A percentile compares a stretch with the other conserved stretches of the same genome.
Conservation (phyloP, 2,113 vertebrate species). For the Anolis sagrei region DNA sequence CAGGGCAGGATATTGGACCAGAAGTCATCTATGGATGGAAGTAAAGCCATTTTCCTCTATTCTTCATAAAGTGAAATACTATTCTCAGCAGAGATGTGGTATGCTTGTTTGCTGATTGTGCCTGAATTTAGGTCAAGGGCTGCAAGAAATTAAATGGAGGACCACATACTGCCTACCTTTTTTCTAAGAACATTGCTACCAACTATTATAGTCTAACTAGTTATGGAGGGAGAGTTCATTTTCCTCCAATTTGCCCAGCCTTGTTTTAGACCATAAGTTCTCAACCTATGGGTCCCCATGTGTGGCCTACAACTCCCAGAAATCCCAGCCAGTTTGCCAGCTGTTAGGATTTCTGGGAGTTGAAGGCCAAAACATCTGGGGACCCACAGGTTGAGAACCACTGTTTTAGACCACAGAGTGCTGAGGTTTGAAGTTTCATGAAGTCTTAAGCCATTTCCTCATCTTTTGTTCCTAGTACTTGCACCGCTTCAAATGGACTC, state of each 20-base stretch:
- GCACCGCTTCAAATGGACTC: slow-evolving; percentile 91
- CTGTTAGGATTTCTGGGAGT: too few species aligned
- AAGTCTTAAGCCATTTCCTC: background rate
- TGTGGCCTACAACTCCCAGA: too few species aligned
- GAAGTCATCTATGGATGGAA: background rate
- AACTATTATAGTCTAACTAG: background rate
- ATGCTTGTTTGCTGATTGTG: background rate
- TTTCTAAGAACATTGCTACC: background rate
- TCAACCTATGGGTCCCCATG: too few species aligned
- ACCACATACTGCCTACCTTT: background rate
- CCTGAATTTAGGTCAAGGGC: background rate
- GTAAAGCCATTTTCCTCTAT: background rate
- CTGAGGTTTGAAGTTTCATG: background rate
- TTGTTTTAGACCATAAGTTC: background rate
- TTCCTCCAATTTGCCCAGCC: background rate
- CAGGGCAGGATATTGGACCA: background rate
- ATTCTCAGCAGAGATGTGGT: background rate
- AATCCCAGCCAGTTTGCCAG: too few species aligned
- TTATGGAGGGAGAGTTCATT: background rate
- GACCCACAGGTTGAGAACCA: too few species aligned
- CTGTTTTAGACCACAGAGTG: background rate
- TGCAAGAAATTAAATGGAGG: background rate
- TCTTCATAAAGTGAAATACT: background rate
- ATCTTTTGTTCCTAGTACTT: slow-evolving; percentile 79
- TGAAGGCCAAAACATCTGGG: too few species aligned